A percentile compares a stretch with the other conserved stretches of the same genome.
Evolutionary conservation across 23 tunicate genomes (phyloP).

Genomic region (Halocynthia aurantium): DNA sequence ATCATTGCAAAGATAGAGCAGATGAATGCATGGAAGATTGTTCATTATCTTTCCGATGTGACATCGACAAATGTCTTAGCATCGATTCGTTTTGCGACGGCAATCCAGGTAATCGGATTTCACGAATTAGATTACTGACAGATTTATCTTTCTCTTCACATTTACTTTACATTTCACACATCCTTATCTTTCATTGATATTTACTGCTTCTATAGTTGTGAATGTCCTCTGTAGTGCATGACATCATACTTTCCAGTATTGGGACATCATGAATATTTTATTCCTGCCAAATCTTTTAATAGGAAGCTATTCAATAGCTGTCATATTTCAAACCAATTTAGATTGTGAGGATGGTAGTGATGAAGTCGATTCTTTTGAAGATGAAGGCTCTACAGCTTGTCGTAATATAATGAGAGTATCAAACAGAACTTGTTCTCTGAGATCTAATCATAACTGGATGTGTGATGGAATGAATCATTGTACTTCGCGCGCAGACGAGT

Average conservation of each 20-base stretch:
- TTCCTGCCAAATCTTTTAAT: too few species aligned
- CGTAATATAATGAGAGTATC: not conserved
- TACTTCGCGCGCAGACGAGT: slow-evolving; percentile 22
- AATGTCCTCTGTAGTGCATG: too few species aligned
- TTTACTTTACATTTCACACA: too few species aligned
- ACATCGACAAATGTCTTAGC: slow-evolving; percentile 8
- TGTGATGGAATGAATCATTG: slow-evolving; percentile 28
- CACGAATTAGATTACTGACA: not conserved
- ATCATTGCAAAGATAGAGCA: slow-evolving; percentile 26
- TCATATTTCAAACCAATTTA: not conserved
- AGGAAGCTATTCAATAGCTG: too few species aligned
- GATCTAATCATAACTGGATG: slow-evolving; percentile 13
- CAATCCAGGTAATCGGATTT: not conserved
- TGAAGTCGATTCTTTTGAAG: not conserved
- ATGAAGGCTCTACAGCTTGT: slow-evolving; percentile 2
- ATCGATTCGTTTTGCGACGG: slow-evolving; percentile 19
- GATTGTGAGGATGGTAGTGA: slow-evolving; percentile 39
- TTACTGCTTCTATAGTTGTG: too few species aligned
- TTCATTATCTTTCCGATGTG: slow-evolving; percentile 17
- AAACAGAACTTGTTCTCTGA: slow-evolving; percentile 1
- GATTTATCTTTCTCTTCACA: too few species aligned
- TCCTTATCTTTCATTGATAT: too few species aligned
- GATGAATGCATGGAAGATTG: slow-evolving; percentile 31
- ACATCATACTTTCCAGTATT: too few species aligned
- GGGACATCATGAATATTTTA: too few species aligned